A percentile compares a stretch with the other conserved stretches of the same genome.
Evolutionary conservation across 2,888 invertebrate species (phyloP).

Genomic region (Vesta saturnalis): DNA sequence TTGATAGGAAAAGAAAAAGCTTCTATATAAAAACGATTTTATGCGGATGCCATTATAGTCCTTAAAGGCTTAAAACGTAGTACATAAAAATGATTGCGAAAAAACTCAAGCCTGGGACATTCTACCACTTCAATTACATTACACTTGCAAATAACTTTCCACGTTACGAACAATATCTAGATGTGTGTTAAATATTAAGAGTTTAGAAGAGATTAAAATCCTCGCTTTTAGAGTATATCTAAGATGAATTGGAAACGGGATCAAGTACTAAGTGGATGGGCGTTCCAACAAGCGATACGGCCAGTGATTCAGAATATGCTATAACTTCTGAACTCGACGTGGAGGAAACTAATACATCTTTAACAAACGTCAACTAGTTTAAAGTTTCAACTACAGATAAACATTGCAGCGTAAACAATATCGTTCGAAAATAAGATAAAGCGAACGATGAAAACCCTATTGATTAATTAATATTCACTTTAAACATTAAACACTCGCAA

Average conservation of each 20-base stretch:
- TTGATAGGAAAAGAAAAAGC: no score
- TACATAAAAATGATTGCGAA: no score
- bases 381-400: slow-evolving; percentile 35
- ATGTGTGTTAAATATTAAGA: background rate
- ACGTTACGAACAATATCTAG: background rate
- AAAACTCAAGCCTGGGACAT: no score
- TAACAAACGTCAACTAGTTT: slow-evolving; percentile 39
- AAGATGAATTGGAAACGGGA: slow-evolving; percentile 38
- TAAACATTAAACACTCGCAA: background rate
- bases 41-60: no score
- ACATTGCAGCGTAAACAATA: slow-evolving; percentile 24
- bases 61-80: no score
- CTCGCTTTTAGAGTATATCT: slow-evolving; percentile 27
- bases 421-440: no score
- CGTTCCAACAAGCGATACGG: slow-evolving; percentile 37
- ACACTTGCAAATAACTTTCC: no score
- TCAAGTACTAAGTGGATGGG: slow-evolving; percentile 40
- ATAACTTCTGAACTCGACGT: slow-evolving; percentile 39
- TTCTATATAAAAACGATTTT: no score
- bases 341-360: slow-evolving; percentile 39
- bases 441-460: background rate
- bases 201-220: slow-evolving; percentile 31
- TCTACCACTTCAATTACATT: background rate
- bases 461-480: background rate
- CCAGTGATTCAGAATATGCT: slow-evolving; percentile 40